These are phyloP conservation scores for Setophaga petechia DNA, from an alignment of 2,113 vertebrate genomes.

Conservation along the genomic window DNA sequence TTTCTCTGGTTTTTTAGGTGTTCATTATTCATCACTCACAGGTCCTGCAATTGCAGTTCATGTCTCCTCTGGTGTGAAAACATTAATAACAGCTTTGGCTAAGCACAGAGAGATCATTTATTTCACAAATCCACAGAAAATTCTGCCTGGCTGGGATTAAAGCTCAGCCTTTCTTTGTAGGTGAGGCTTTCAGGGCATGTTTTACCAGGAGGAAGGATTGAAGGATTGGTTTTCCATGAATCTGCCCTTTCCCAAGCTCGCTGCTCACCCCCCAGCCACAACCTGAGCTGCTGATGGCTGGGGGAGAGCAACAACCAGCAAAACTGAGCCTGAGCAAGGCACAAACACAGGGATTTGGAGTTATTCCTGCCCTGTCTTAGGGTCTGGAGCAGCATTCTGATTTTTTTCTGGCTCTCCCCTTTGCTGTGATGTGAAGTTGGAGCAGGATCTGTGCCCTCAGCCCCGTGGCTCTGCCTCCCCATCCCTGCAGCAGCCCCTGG, in stretches of 20 bases:
- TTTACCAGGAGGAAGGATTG: background rate
- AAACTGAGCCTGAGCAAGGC: background rate
- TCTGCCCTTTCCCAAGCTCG: background rate
- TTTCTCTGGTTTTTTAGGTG: background rate
- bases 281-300: background rate
- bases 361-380: background rate
- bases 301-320: background rate
- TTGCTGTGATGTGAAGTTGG: background rate
- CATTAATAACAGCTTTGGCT: slow-evolving; percentile 49
- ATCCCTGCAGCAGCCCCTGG: background rate
- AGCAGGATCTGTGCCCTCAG: background rate
- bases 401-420: background rate
- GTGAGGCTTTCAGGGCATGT: background rate
- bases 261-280: background rate
- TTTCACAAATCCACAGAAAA: slow-evolving; percentile 14
- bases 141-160: background rate
- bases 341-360: accelerated
- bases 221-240: background rate
- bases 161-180: background rate
- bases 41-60: background rate
- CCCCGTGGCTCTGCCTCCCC: background rate
- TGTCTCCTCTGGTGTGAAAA: slow-evolving; percentile 15
- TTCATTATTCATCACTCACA: slow-evolving; percentile 16
- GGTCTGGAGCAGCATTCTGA: background rate
- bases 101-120: background rate